Evolutionary conservation across 2,888 invertebrate genomes (phyloP), one percentile per base, ranked within the genome.

Genomic region (Ochropleura plecta): DNA sequence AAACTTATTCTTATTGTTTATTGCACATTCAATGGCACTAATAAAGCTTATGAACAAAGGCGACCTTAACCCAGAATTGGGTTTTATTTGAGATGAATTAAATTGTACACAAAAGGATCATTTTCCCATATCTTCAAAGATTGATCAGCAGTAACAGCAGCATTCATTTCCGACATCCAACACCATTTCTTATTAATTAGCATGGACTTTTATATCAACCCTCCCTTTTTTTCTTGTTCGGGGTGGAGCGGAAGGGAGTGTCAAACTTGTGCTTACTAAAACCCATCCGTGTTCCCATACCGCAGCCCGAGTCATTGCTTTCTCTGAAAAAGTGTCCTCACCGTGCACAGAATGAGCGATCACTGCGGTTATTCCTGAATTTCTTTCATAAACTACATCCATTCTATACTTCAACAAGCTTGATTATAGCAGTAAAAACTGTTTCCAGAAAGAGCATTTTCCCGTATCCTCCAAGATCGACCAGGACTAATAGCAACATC

Each of bases 121-220:
- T 78, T 49, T 65, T 53, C 60, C 60, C 20, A 14, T 53, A 60
- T 65, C 64, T 51, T 77, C 44, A 18, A 40, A 62, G 78, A 69
- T 78, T 51, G 20, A 59, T 30, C 30, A 18, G 20, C 10, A 48
- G 42, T 57, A 75, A 71, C 55, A 66, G 48, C 57, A 63, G 76
- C 76, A 80, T 80, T 72, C 77, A n/a, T n/a, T n/a, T n/a, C n/a
- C n/a, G 70, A 65, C 49, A 86, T 57, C 70, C 44, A 59, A 84
- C 67, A 81, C 78, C 76, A 78, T 70, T 84, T 84, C 78, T 75
- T 79, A 69, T 49, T 76, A 69, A 81, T 78, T 67, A 60, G 44
- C 73, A 44, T 44, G 1, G 16, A 40, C 16, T 40, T 5, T 59
- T 30, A 30, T 2, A 3, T 30, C 1, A 2, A 2, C 30, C 30